A percentile compares a stretch with the other conserved stretches of the same genome.
Evolutionary conservation across 2,113 vertebrate genomes (phyloP).

Genomic region (Buteo buteo): DNA sequence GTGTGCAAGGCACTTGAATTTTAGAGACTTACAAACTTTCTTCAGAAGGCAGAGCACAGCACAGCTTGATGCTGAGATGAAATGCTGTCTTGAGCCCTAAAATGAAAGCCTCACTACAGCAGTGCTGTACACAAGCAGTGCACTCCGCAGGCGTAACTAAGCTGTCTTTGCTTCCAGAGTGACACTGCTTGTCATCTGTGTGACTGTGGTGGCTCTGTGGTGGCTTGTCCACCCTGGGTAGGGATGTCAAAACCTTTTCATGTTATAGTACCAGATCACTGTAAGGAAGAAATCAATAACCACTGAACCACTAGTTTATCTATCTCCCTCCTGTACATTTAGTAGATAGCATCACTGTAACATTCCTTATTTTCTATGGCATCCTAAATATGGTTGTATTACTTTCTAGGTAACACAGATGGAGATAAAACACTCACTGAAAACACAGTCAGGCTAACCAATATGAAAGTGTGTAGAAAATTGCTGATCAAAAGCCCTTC

Average conservation of each 20-base stretch:
- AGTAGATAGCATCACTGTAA: not conserved
- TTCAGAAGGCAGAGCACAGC: not conserved
- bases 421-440: not conserved
- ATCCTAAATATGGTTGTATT: not conserved
- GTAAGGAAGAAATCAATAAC: not conserved
- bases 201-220: not conserved
- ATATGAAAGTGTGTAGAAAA: not conserved
- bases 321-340: not conserved
- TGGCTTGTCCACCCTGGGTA: not conserved
- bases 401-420: not conserved
- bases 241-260: not conserved
- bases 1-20: fast-evolving
- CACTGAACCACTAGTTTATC: not conserved
- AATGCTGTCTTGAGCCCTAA: not conserved
- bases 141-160: fast-evolving
- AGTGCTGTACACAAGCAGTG: not conserved
- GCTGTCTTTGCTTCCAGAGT: not conserved
- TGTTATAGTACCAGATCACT: not conserved
- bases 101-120: not conserved
- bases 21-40: not conserved
- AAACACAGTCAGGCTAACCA: not conserved
- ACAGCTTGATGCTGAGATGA: not conserved
- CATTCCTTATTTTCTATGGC: not conserved
- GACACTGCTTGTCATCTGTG: not conserved
- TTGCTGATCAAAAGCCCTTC: not conserved